These are phyloP conservation scores for Cataglyphis livida DNA, from an alignment of 2,888 invertebrate genomes.

Conservation along the genomic window DNA sequence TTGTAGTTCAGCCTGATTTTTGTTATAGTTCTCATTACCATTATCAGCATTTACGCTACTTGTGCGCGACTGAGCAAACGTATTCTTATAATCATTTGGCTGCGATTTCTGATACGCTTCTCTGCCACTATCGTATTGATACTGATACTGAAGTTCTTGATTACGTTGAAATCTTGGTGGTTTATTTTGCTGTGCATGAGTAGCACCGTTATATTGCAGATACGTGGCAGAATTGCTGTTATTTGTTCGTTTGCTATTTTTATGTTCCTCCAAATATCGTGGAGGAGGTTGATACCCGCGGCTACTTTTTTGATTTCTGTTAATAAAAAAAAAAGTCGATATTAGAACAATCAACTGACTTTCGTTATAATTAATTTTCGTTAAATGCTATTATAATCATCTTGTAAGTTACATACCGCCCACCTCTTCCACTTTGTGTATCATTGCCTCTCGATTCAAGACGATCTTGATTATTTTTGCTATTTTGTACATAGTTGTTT, in stretches of 20 bases:
- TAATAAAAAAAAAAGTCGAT: neutral
- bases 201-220: constrained; percentile 72
- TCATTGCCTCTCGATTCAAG: constrained; percentile 74
- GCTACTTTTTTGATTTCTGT: constrained; percentile 77
- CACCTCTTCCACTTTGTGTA: constrained; percentile 76
- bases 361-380: neutral
- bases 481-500: constrained; percentile 64
- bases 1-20: constrained; percentile 70
- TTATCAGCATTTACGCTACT: constrained; percentile 69
- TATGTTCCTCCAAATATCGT: constrained; percentile 79
- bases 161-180: constrained; percentile 89
- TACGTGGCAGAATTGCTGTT: constrained; percentile 64
- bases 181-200: constrained; percentile 83
- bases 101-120: constrained; percentile 73
- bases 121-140: constrained; percentile 74
- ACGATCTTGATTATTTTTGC: constrained; percentile 78
- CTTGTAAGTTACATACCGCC: constrained; percentile 75
- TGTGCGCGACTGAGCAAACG: constrained; percentile 71
- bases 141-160: constrained; percentile 76
- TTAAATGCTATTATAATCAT: neutral
- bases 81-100: constrained; percentile 76
- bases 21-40: constrained; percentile 67
- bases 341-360: neutral
- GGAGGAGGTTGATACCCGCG: constrained; percentile 80
- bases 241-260: constrained; percentile 74